phyloP scores from a whole-genome alignment of 2,797 vertebrate genomes.

The Chelonia mydas region DNA sequence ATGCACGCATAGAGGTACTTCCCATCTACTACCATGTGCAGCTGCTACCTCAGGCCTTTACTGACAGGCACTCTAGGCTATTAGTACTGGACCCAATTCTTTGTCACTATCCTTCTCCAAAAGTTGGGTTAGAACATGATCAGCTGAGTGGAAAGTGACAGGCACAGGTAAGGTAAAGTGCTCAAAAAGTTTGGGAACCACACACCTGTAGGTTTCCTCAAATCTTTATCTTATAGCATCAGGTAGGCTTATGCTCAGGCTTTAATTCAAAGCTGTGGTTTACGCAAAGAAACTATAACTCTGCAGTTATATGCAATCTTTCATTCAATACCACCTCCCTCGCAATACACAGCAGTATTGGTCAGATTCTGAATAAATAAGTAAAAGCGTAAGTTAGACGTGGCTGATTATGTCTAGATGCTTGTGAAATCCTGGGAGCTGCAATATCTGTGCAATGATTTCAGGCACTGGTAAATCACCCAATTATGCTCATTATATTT shows the following conservation, averaged over 20 bases:
- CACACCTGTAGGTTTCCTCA: neutral
- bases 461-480: neutral
- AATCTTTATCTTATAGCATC: neutral
- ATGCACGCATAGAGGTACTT: neutral
- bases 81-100: neutral
- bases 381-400: neutral
- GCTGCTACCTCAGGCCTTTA: neutral
- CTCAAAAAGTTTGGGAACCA: neutral
- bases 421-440: neutral
- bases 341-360: neutral
- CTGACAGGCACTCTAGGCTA: neutral
- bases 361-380: neutral
- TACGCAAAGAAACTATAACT: neutral
- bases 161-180: neutral
- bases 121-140: neutral
- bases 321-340: neutral
- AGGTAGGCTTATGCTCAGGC: neutral
- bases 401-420: neutral
- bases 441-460: fast-evolving
- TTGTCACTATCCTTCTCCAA: neutral
- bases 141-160: neutral
- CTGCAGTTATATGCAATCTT: neutral
- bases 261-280: neutral
- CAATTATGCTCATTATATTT: neutral
- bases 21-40: neutral